Percentiles rank a stretch among this genome's conserved stretches.
Evolutionary conservation across 2,888 invertebrate genomes (phyloP).

Genomic region (Iselma pallidipennis): DNA sequence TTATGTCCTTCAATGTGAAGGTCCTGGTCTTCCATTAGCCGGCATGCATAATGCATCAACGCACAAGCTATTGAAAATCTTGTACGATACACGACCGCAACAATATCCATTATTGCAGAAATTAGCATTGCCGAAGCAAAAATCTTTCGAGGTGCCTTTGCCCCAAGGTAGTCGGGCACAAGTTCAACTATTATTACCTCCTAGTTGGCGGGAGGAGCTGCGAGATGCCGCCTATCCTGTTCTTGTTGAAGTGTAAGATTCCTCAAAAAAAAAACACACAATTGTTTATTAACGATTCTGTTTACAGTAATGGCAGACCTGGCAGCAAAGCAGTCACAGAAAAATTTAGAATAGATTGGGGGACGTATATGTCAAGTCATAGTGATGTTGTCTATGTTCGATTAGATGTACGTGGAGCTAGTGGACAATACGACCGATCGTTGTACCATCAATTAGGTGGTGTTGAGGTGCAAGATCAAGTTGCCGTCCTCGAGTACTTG

Average conservation of each 20-base stretch:
- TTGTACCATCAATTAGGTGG: conserved; percentile 84
- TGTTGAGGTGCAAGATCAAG: conserved; percentile 90
- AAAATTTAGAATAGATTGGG: conserved; percentile 86
- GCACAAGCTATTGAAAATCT: conserved; percentile 75
- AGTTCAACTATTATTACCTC: conserved; percentile 85
- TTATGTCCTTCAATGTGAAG: conserved; percentile 87
- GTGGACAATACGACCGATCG: conserved; percentile 75
- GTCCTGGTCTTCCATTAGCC: conserved; percentile 88
- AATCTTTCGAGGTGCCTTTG: conserved; percentile 83
- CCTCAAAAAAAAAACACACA: not conserved
- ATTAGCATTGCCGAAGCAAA: conserved; percentile 80
- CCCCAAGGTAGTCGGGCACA: conserved; percentile 86
- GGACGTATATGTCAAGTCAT: conserved; percentile 89
- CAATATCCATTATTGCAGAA: conserved; percentile 71
- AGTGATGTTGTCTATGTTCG: conserved; percentile 89
- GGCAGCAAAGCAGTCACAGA: conserved; percentile 90
- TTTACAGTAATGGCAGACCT: conserved; percentile 79
- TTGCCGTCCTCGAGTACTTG: conserved; percentile 82
- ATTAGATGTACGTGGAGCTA: conserved; percentile 82
- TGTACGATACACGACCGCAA: conserved; percentile 76
- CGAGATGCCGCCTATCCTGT: conserved; percentile 87
- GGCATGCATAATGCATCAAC: conserved; percentile 76
- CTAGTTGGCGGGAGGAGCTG: conserved; percentile 84
- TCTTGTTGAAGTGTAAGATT: conserved; percentile 80
- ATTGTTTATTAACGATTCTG: not conserved